These are phyloP conservation scores for Montipora efflorescens DNA, from an alignment of 64 coral and sea anemone genomes.

Conservation along the genomic window DNA sequence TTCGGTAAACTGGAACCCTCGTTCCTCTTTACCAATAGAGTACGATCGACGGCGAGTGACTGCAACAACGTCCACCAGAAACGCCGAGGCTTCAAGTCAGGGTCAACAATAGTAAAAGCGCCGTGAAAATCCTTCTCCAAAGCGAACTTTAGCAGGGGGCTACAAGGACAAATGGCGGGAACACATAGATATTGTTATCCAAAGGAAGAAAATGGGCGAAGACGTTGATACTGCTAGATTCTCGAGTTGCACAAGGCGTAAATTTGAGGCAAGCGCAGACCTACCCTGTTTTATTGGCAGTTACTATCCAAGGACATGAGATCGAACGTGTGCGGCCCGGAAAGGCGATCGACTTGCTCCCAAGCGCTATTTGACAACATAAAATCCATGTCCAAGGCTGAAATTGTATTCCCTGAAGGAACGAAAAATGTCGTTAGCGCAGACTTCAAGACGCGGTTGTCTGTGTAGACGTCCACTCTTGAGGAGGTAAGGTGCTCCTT, in stretches of 20 bases:
- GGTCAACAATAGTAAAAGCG: no score
- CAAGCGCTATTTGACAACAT: no score
- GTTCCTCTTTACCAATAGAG: background rate
- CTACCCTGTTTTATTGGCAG: background rate
- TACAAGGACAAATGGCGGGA: slow-evolving; percentile 32
- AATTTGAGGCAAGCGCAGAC: background rate
- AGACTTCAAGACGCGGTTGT: no score
- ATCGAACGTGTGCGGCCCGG: no score
- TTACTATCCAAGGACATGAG: no score
- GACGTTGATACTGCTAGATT: slow-evolving; percentile 24
- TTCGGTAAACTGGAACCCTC: background rate
- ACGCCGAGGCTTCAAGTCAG: no score
- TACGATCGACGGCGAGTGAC: background rate
- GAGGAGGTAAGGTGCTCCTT: no score
- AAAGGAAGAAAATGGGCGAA: slow-evolving; percentile 13
- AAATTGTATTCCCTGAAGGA: no score
- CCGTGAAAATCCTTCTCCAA: background rate
- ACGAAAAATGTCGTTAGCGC: no score
- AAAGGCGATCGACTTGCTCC: no score
- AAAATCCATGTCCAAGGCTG: no score
- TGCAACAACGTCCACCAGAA: background rate
- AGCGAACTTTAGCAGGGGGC: background rate
- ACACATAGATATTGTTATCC: slow-evolving; percentile 33
- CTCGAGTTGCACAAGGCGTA: slow-evolving; percentile 29
- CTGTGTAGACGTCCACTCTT: no score